Evolutionary conservation across 2,888 invertebrate genomes (phyloP).

Genomic region (Leptopterna dolabrata): DNA sequence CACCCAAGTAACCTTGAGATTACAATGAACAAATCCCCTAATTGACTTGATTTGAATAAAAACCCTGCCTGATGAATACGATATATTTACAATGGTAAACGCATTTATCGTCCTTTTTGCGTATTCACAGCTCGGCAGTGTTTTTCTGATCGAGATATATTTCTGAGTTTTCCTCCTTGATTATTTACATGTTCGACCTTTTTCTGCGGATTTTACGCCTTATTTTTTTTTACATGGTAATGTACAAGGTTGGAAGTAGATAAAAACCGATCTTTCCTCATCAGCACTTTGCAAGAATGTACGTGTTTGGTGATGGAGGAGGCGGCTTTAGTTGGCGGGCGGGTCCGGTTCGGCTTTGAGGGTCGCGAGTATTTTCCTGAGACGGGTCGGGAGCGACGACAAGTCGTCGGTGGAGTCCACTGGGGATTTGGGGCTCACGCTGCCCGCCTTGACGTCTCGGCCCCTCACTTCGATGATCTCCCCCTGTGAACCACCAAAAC

Average conservation of each 20-base stretch:
- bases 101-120: not conserved
- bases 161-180: not conserved
- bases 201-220: not conserved
- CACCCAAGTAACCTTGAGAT: not conserved
- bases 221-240: conserved; percentile 38
- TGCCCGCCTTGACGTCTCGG: conserved; percentile 16
- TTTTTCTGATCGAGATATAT: not conserved
- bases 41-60: not conserved
- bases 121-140: not conserved
- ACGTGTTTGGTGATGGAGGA: not conserved
- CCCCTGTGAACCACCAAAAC: conserved; percentile 23
- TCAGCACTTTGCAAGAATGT: conserved; percentile 34
- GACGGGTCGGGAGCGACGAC: not conserved
- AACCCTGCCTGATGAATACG: not conserved
- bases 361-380: conserved; percentile 13
- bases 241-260: conserved; percentile 34
- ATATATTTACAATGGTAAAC: not conserved
- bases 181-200: not conserved
- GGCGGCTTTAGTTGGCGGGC: conserved; percentile 10
- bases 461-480: conserved; percentile 55
- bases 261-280: conserved; percentile 18
- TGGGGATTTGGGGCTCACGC: not conserved
- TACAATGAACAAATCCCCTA: not conserved
- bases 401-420: not conserved
- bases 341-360: conserved; percentile 30